Evolutionary conservation across 2,888 invertebrate species (phyloP).

Genomic region (Craniophora ligustri): DNA sequence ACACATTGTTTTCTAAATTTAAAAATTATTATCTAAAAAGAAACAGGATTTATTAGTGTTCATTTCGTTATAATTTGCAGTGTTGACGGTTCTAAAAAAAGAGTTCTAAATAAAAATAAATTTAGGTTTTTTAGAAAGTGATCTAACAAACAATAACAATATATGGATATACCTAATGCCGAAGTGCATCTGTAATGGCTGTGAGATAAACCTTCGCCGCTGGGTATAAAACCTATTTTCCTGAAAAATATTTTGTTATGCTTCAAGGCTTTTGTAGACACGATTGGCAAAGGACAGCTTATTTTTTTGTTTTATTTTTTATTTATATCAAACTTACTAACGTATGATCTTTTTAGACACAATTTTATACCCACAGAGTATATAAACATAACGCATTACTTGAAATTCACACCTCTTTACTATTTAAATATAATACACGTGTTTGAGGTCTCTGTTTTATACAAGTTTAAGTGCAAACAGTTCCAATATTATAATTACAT

Average conservation of each 20-base stretch:
- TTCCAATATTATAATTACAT: slow-evolving; percentile 39
- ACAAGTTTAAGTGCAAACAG: slow-evolving; percentile 26
- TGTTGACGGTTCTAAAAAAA: slow-evolving; percentile 54
- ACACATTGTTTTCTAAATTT: slow-evolving; percentile 57
- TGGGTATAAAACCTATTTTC: slow-evolving; percentile 74
- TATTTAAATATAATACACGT: slow-evolving; percentile 14
- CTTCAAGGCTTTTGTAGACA: slow-evolving; percentile 66
- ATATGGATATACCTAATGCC: slow-evolving; percentile 81
- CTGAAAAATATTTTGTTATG: slow-evolving; percentile 44
- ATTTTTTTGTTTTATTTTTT: slow-evolving; percentile 34
- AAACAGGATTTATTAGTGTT: slow-evolving; percentile 57
- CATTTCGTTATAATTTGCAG: slow-evolving; percentile 54
- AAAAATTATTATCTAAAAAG: slow-evolving; percentile 29
- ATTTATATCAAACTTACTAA: slow-evolving; percentile 12
- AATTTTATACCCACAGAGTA: slow-evolving; percentile 31
- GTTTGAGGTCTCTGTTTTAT: slow-evolving; percentile 27
- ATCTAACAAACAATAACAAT: slow-evolving; percentile 64
- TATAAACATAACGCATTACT: slow-evolving; percentile 6
- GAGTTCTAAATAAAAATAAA: slow-evolving; percentile 51
- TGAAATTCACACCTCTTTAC: slow-evolving; percentile 32
- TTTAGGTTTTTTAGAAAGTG: slow-evolving; percentile 58
- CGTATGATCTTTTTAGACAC: slow-evolving; percentile 19
- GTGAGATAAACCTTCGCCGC: slow-evolving; percentile 80
- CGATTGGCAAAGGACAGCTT: slow-evolving; percentile 62
- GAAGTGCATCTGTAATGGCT: slow-evolving; percentile 82